phyloP scores from a whole-genome alignment of 2,797 vertebrate genomes.

The Gobionotothen gibberifrons region DNA sequence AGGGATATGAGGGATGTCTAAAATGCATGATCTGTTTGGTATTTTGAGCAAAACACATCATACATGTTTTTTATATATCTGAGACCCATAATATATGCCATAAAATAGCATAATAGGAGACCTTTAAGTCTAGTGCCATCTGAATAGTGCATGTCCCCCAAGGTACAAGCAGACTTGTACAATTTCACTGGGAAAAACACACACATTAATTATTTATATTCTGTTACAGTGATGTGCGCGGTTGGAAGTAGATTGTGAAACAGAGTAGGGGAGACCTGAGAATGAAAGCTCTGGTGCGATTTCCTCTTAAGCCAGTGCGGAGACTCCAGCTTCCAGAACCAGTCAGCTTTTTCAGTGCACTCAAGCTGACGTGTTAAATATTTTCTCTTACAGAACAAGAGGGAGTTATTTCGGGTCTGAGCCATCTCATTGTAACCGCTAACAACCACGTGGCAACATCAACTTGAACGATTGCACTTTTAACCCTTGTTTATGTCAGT shows the following conservation, averaged over 20 bases:
- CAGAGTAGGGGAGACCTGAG: slow-evolving; percentile 24
- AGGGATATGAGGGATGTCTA: no score
- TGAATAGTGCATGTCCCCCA: slow-evolving; percentile 1
- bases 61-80: no score
- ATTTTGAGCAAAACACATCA: no score
- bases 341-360: slow-evolving; percentile 42
- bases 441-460: slow-evolving; percentile 52
- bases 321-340: slow-evolving; percentile 33
- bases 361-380: slow-evolving; percentile 59
- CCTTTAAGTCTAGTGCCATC: background rate
- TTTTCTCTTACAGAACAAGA: slow-evolving; percentile 36
- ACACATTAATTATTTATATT: slow-evolving; percentile 22
- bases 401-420: slow-evolving; percentile 30
- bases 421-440: slow-evolving; percentile 56
- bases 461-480: slow-evolving; percentile 49
- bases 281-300: slow-evolving; percentile 36
- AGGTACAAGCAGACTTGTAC: slow-evolving; percentile 10
- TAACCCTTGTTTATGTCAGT: slow-evolving; percentile 33
- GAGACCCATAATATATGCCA: no score
- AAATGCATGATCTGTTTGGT: no score
- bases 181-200: slow-evolving; percentile 13
- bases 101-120: no score
- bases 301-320: slow-evolving; percentile 57
- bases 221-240: slow-evolving; percentile 36
- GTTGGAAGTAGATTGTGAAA: slow-evolving; percentile 39